These are phyloP conservation scores for Neogale vison DNA, from an alignment of 2,113 vertebrate genomes.

Conservation along the genomic window DNA sequence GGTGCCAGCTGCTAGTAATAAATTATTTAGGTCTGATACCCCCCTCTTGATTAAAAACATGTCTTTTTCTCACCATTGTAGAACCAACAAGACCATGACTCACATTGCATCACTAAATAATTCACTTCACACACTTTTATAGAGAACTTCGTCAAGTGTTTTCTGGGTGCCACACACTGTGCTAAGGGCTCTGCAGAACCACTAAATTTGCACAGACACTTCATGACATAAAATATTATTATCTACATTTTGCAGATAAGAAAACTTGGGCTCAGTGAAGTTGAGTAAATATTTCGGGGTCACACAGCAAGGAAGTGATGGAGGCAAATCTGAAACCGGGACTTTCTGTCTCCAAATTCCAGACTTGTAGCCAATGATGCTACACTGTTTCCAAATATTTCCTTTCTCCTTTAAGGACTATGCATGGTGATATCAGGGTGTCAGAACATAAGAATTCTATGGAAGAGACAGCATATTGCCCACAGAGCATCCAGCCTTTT, in stretches of 20 bases:
- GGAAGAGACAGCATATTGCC: background rate
- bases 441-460: background rate
- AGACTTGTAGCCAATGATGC: background rate
- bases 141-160: background rate
- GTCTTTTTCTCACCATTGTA: background rate
- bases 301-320: background rate
- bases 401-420: background rate
- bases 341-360: background rate
- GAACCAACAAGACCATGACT: background rate
- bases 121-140: background rate
- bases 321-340: background rate
- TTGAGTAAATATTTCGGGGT: background rate
- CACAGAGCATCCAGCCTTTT: background rate
- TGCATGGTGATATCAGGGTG: background rate
- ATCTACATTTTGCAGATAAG: background rate
- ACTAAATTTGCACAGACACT: background rate
- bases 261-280: background rate
- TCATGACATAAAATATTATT: background rate
- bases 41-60: background rate
- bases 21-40: conserved; percentile 12
- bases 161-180: background rate
- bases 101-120: background rate
- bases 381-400: background rate
- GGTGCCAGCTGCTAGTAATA: background rate
- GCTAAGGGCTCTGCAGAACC: background rate